A percentile compares a stretch with the other conserved stretches of the same genome.
These are phyloP conservation scores for Drosophila recens DNA, from an alignment of 2,888 invertebrate species.

Conservation along the genomic window DNA sequence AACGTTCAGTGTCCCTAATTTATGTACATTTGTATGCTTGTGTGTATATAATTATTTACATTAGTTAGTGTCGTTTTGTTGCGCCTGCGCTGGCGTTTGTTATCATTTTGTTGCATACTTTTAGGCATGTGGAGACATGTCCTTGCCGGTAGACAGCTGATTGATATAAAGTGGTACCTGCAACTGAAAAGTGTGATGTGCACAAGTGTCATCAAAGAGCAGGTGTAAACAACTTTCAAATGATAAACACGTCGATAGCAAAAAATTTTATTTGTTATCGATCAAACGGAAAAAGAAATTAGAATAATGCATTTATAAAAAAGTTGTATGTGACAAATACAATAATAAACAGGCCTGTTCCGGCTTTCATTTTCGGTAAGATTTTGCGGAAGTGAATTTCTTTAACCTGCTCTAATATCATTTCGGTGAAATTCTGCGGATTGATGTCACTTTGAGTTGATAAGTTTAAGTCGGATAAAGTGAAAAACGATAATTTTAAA, in stretches of 20 bases:
- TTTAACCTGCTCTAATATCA: too few species aligned
- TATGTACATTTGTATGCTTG: slow-evolving; percentile 2
- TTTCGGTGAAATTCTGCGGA: too few species aligned
- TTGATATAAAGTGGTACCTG: not conserved
- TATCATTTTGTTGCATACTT: slow-evolving; percentile 30
- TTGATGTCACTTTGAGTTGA: too few species aligned
- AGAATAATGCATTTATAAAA: not conserved
- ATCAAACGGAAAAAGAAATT: too few species aligned
- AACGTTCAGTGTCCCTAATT: slow-evolving; percentile 1
- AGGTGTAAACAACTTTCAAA: not conserved
- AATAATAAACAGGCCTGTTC: too few species aligned
- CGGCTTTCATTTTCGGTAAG: too few species aligned
- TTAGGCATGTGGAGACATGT: slow-evolving; percentile 9
- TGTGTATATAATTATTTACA: not conserved
- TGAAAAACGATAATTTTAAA: too few species aligned
- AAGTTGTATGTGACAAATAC: too few species aligned
- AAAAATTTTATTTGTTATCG: too few species aligned
- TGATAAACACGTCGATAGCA: too few species aligned
- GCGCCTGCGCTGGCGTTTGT: slow-evolving; percentile 21
- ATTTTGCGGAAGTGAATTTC: too few species aligned
- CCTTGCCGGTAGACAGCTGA: slow-evolving; percentile 5
- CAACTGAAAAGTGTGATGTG: not conserved
- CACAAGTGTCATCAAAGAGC: not conserved
- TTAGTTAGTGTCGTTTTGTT: slow-evolving; percentile 1
- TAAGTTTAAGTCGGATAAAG: too few species aligned